Base-by-base conservation (phyloP, 1,140 invertebrate genomes). In the Lordiphosa mommai region DNA sequence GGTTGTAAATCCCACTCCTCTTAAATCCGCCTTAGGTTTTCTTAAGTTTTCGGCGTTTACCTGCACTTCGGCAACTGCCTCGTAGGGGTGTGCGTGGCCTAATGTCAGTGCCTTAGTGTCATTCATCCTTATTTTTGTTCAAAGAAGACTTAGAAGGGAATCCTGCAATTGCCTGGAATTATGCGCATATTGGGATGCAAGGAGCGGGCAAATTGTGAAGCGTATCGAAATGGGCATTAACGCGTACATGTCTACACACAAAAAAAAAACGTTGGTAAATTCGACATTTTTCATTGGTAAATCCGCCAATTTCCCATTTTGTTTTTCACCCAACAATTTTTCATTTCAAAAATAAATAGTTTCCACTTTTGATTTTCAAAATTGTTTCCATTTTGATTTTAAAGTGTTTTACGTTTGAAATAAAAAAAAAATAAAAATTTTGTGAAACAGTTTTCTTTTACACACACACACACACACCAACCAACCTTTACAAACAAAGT, bases 1-100 rank as follows among this genome's bases (percentile, higher is more conserved):
- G 51, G 49, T 36, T 36, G 61, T 55, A 70, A 79, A 67, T 64
- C 71, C 65, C 74, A 80, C 74, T 80, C 76, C 66, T 68, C 68
- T 57, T 44, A 82, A 74, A 80, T 82, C 76, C 61, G 33, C 29
- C 56, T 48, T 29, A 40, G 59, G 57, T 36, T 60, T 56, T 70
- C 76, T 51, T 74, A 70, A 61, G 70, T 70, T 9, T 36, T 40
- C 38, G 33, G 40, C 13, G 55, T 58, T 82, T 79, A 79, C 74
- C 74, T 80, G 74, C 74, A 41, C 66, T 66, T 68, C 71, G 69
- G 73, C 73, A 77, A 63, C 33, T 58, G 64, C 52, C 34, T 47
- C 36, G 63, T 64, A 55, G 76, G 65, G 69, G 73, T 67, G 41
- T 65, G 70, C 70, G 44, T 40, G 47, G 59, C 59, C 63, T 64